phyloP scores from a whole-genome alignment of 1,140 invertebrate genomes.

The Globodera rostochiensis region DNA sequence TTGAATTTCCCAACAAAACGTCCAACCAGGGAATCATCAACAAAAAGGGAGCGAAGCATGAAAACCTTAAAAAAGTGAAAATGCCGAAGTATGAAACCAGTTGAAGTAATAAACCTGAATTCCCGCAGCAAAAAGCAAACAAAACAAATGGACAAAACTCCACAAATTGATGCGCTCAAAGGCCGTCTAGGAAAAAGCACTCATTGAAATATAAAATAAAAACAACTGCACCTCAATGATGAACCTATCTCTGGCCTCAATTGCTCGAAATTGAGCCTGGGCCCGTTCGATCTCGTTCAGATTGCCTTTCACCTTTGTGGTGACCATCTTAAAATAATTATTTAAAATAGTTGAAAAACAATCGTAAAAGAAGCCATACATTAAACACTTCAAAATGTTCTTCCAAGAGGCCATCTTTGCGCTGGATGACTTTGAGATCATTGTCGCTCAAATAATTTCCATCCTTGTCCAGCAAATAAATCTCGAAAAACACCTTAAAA shows the following conservation, averaged over 20 bases:
- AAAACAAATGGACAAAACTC: conserved; percentile 65
- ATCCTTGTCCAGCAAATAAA: conserved; percentile 63
- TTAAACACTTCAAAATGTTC: conserved; percentile 66
- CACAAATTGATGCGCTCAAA: conserved; percentile 67
- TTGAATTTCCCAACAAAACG: conserved; percentile 44
- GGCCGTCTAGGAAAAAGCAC: conserved; percentile 3
- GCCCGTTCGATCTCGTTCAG: conserved; percentile 66
- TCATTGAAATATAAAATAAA: conserved; percentile 9
- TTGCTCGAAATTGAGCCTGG: conserved; percentile 66
- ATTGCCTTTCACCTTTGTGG: conserved; percentile 66
- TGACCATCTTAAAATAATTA: conserved; percentile 62
- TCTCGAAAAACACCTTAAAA: conserved; percentile 67
- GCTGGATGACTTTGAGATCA: conserved; percentile 37
- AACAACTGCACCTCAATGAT: conserved; percentile 53
- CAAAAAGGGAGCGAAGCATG: conserved; percentile 67
- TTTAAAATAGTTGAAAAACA: not conserved
- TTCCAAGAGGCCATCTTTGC: conserved; percentile 49
- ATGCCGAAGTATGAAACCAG: not conserved
- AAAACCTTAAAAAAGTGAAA: conserved; percentile 62
- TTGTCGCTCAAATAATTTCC: conserved; percentile 55
- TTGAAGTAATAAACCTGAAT: conserved; percentile 60
- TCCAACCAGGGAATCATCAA: conserved; percentile 63
- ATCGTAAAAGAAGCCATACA: conserved; percentile 41
- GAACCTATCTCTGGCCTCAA: conserved; percentile 66
- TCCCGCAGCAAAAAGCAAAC: conserved; percentile 66